Evolutionary conservation across 1,140 invertebrate species (phyloP), one percentile per base, ranked within the genome.

Genomic region (Drosophila sturtevanti): DNA sequence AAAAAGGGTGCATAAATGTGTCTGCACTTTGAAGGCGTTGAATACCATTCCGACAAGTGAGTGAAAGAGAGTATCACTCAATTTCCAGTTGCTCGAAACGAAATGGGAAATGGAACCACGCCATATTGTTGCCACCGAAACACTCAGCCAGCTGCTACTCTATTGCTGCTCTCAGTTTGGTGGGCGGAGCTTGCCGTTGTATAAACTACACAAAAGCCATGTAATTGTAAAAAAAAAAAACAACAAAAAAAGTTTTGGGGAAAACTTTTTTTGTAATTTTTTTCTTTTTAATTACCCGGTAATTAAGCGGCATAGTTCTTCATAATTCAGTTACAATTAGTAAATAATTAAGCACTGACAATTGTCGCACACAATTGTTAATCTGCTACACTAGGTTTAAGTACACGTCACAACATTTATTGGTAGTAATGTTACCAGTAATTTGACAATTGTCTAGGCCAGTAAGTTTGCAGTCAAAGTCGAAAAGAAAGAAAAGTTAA

Each of bases 241-340:
- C 37, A 4, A 62, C n/a, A 31, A 51, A 35, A 68, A 61, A 63
- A 73, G 56, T 61, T 22, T 75, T 75, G 21, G 51, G 58, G 38
- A 44, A 41, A 68, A 75, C 66, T 74, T 74, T 58, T 58, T 58
- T 58, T 35, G 22, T 58, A 11, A 22, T 24, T 18, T 35, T 44
- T 61, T 5, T 68, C 51, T 64, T 75, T 81, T 63, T 87, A 81
- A 79, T 87, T 70, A 71, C 41, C 70, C 72, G 63, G 61, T 73
- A 87, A 86, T 87, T 87, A 86, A 63, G 65, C 65, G 75, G 59
- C 71, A 69, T 44, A 82, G 82, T 77, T 86, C 71, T 79, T 87
- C 72, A 79, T 79, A 87, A 87, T 82, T 79, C 82, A 82, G 77
- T 41, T 77, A 82, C 84, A 87, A 86, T 86, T 82, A 86, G 82